Conservation (phyloP, 2,797 vertebrate genomes). For the Cygnus olor region DNA sequence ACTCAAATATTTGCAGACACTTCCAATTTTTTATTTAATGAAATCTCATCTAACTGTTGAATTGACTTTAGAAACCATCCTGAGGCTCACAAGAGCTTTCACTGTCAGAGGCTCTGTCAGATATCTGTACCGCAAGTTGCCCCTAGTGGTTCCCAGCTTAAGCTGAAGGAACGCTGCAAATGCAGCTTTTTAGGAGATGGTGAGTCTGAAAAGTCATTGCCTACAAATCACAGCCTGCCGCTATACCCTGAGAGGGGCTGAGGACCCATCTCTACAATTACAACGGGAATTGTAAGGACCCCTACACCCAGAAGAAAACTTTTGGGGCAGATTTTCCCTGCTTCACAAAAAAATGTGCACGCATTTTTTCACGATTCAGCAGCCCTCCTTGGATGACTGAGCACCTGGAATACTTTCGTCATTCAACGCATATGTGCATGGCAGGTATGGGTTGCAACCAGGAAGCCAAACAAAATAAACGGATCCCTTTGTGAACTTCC, state of each 20-base stretch:
- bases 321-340: neutral
- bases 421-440: neutral
- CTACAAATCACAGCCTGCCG: neutral
- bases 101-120: constrained; percentile 8
- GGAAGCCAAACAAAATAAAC: constrained; percentile 25
- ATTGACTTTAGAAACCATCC: constrained; percentile 49
- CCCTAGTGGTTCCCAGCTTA: constrained; percentile 29
- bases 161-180: constrained; percentile 38
- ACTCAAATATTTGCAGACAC: constrained; percentile 66
- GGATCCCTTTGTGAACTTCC: neutral
- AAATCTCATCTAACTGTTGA: constrained; percentile 49
- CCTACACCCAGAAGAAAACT: neutral
- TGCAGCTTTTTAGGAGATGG: neutral
- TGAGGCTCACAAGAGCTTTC: constrained; percentile 15
- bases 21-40: constrained; percentile 52
- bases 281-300: neutral
- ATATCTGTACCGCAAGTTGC: constrained; percentile 45
- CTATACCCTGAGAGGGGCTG: neutral
- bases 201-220: neutral
- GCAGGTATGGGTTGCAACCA: neutral
- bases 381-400: neutral
- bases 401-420: constrained; percentile 15
- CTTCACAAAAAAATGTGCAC: neutral
- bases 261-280: neutral
- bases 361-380: neutral